phyloP scores from a whole-genome alignment of 64 coral and sea anemone species.

The Pocillopora damicornis region DNA sequence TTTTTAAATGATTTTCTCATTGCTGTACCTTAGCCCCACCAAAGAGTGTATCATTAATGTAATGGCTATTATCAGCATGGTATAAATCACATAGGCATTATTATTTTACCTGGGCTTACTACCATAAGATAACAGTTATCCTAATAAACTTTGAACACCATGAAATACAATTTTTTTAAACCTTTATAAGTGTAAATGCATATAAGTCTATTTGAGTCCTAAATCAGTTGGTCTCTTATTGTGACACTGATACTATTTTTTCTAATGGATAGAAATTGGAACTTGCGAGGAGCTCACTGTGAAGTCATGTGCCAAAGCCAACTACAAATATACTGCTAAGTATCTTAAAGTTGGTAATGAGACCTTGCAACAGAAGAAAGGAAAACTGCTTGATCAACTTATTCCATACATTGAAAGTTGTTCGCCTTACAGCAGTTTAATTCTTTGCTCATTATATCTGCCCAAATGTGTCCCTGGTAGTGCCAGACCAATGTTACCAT shows the following conservation, averaged over 20 bases:
- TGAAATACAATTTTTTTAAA: no score
- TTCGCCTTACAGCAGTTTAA: conserved; percentile 27
- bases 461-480: conserved; percentile 45
- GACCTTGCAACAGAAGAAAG: not conserved
- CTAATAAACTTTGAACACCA: no score
- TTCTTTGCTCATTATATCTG: conserved; percentile 51
- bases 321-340: not conserved
- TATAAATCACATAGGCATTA: no score
- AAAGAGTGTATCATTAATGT: no score
- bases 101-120: no score
- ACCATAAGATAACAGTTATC: no score
- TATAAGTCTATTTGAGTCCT: no score
- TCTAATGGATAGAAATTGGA: not conserved
- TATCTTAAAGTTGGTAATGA: not conserved
- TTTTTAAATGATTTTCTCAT: no score
- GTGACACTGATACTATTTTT: not conserved
- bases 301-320: conserved; percentile 11
- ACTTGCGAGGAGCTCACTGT: conserved; percentile 15
- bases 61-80: no score
- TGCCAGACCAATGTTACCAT: conserved; percentile 43
- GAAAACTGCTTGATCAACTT: not conserved
- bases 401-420: conserved; percentile 1
- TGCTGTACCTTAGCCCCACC: no score
- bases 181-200: no score
- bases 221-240: no score